phyloP scores from a whole-genome alignment of 2,113 vertebrate species.

The Chaenocephalus aceratus region DNA sequence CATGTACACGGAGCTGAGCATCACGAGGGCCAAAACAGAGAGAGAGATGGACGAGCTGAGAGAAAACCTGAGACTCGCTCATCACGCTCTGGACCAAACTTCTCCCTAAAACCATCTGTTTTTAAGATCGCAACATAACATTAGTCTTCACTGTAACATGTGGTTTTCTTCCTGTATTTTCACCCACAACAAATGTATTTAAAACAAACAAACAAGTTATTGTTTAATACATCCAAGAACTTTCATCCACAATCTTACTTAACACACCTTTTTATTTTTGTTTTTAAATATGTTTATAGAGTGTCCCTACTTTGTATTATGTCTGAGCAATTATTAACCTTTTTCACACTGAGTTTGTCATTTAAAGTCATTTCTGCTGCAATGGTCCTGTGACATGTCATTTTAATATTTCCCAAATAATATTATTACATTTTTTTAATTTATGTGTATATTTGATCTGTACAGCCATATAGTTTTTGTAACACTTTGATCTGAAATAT shows the following conservation, averaged over 20 bases:
- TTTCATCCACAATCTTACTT: background rate
- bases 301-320: background rate
- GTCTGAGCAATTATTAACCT: background rate
- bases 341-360: background rate
- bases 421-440: background rate
- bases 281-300: background rate
- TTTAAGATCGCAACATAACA: background rate
- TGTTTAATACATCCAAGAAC: background rate
- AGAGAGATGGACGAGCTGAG: conserved; percentile 69
- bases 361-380: background rate
- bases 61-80: conserved; percentile 76
- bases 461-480: conserved; percentile 12
- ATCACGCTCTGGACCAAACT: conserved; percentile 63
- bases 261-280: background rate
- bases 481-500: background rate
- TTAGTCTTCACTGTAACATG: background rate
- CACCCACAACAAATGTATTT: background rate
- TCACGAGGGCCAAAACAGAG: conserved; percentile 59
- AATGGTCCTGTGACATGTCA: background rate
- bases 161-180: background rate
- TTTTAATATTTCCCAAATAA: conserved; percentile 15
- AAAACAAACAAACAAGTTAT: background rate
- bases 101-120: conserved; percentile 7
- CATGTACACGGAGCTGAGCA: conserved; percentile 69
- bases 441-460: conserved; percentile 20